Evolutionary conservation across 2,888 invertebrate species (phyloP), one percentile per base, ranked within the genome.

Genomic region (Cryptophagus acutangulus): DNA sequence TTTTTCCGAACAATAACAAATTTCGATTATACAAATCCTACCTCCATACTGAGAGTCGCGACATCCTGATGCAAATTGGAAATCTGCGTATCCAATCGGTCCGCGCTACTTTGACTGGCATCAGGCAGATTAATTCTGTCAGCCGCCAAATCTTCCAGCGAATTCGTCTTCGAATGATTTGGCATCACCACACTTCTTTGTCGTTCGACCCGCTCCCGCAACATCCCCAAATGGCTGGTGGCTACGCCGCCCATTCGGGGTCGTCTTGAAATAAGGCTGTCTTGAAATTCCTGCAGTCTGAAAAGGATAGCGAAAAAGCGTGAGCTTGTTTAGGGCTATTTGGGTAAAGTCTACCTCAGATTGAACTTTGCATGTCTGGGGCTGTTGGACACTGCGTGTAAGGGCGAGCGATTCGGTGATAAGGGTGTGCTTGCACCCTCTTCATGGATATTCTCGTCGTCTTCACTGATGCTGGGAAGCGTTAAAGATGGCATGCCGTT

Each of bases 391-490:
- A 57, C 52, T 35, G 66, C 73, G 35, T 77, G 74, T 36, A 78
- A 65, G 1, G 82, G 80, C 14, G 79, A 75, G 61, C 66, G 72
- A 58, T 76, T 82, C 39, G 77, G 82, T 16, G 79, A 83, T 33
- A 81, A 78, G 1, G 80, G 74, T 3, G 81, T 78, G 6, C 76
- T 74, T 58, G 75, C 74, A 17, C 82, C 81, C 41, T 89, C 89
- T 20, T 86, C 85, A 16, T 82, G 83, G 15, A 74, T 70, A 58
- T 90, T 90, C 67, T 92, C 94, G 61, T 94, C 94, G 54, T 94
- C 94, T 69, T 95, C 94, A 43, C 92, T 92, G 63, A 95, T 95
- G 24, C 93, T 93, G 2, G 94, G 94, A 30, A 91, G 70, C 1
- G 89, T 88, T 49, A 92, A 71, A 1, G 89, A 84, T 1, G 89